These are phyloP conservation scores for Oreocharis arfaki DNA, from an alignment of 2,113 vertebrate genomes.

Conservation along the genomic window DNA sequence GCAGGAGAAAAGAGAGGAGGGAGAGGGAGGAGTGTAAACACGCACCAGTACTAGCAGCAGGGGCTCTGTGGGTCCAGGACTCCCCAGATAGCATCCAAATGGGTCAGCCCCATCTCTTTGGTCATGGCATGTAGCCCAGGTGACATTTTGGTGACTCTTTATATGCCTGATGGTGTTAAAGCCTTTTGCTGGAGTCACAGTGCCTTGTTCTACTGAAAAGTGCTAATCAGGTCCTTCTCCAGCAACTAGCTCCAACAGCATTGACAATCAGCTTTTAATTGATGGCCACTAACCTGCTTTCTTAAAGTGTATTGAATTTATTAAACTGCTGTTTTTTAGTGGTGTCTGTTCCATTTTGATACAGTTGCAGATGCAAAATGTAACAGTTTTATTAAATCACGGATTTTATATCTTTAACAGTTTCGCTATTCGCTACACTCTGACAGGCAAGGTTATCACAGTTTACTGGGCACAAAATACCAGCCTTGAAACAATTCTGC, in stretches of 20 bases:
- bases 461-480: constrained; percentile 2
- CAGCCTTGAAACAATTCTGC: background rate
- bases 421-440: background rate
- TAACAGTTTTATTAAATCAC: background rate
- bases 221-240: background rate
- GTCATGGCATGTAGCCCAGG: background rate
- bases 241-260: background rate
- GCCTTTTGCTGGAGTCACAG: background rate
- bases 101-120: background rate
- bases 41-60: background rate
- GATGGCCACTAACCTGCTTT: background rate
- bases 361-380: background rate
- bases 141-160: background rate
- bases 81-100: background rate
- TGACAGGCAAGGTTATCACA: background rate
- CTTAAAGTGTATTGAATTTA: background rate
- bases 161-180: background rate
- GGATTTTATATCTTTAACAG: background rate
- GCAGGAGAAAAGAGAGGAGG: background rate
- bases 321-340: background rate
- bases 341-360: background rate
- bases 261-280: background rate
- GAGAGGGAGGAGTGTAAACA: background rate
- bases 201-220: background rate
- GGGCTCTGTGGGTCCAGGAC: background rate